Percentiles rank a stretch among this genome's conserved stretches.
phyloP scores from a whole-genome alignment of 2,113 vertebrate genomes.

The Grammatotria lemairii region DNA sequence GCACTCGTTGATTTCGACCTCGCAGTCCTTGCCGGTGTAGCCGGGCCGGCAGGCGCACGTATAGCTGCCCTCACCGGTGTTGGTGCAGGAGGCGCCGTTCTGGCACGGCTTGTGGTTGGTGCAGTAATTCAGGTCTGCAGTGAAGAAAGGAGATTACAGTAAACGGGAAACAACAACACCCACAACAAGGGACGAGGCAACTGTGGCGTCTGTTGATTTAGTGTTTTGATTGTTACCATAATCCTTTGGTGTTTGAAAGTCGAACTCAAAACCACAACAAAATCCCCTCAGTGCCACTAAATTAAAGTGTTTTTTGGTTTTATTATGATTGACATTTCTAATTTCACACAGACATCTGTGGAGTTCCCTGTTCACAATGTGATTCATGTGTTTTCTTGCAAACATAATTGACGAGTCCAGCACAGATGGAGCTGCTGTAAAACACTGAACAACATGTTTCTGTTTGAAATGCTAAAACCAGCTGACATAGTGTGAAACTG shows the following conservation, averaged over 20 bases:
- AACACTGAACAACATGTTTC: not conserved
- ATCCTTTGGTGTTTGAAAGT: not conserved
- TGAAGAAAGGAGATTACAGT: not conserved
- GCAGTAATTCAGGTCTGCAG: conserved; percentile 79
- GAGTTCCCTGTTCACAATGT: rapidly evolving
- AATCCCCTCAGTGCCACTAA: not conserved
- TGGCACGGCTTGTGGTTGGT: conserved; percentile 79
- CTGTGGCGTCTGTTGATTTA: not conserved
- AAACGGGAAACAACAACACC: not conserved
- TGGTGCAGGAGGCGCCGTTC: conserved; percentile 78
- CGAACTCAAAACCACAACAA: not conserved
- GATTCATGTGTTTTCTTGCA: not conserved
- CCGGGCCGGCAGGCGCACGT: conserved; percentile 75
- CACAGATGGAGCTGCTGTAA: not conserved
- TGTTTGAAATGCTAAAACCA: not conserved
- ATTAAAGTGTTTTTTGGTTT: not conserved
- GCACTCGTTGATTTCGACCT: conserved; percentile 76
- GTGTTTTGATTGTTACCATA: not conserved
- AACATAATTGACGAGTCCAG: not conserved
- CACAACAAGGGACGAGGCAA: not conserved
- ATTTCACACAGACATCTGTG: not conserved
- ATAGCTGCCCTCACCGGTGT: conserved; percentile 80
- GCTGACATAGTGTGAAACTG: rapidly evolving
- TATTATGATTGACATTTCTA: not conserved
- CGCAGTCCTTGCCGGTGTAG: conserved; percentile 72